phyloP scores from a whole-genome alignment of 1,140 invertebrate genomes.

The Macrobrachium nipponense region DNA sequence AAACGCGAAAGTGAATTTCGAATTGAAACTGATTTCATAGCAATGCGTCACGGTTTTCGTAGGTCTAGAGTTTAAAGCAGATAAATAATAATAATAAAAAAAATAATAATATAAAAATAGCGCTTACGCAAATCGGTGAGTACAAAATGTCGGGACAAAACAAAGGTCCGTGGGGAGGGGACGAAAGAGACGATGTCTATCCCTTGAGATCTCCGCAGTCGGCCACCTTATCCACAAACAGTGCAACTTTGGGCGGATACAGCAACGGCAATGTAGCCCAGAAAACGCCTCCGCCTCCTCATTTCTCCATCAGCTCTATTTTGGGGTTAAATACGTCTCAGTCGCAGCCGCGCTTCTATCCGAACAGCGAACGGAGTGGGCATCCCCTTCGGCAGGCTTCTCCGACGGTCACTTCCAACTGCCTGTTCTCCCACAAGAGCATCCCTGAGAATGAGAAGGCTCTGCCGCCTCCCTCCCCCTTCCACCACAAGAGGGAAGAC shows the following conservation, averaged over 20 bases:
- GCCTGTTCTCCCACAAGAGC: neutral
- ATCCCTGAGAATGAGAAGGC: neutral
- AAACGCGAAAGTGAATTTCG: too few species aligned
- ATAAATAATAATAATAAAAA: neutral
- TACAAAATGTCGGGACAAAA: constrained; percentile 31
- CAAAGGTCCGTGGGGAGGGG: neutral
- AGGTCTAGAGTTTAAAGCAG: neutral
- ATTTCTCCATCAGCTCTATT: constrained; percentile 63
- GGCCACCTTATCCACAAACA: neutral
- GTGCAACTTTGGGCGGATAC: constrained; percentile 11
- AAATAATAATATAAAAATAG: neutral
- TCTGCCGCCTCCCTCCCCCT: neutral
- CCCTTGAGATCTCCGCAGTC: constrained; percentile 27
- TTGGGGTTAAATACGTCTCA: constrained; percentile 51
- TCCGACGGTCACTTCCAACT: constrained; percentile 8
- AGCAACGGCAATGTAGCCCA: constrained; percentile 9
- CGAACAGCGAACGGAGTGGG: too few species aligned
- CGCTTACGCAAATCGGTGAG: neutral
- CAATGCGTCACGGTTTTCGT: too few species aligned
- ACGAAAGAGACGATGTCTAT: constrained; percentile 5
- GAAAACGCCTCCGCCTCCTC: constrained; percentile 42
- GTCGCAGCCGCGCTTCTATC: constrained; percentile 8
- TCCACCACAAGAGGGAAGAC: neutral
- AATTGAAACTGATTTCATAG: too few species aligned
- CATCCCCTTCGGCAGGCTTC: constrained; percentile 2